Base-by-base conservation (phyloP, 2,113 vertebrate species). In the Ciconia maguari region DNA sequence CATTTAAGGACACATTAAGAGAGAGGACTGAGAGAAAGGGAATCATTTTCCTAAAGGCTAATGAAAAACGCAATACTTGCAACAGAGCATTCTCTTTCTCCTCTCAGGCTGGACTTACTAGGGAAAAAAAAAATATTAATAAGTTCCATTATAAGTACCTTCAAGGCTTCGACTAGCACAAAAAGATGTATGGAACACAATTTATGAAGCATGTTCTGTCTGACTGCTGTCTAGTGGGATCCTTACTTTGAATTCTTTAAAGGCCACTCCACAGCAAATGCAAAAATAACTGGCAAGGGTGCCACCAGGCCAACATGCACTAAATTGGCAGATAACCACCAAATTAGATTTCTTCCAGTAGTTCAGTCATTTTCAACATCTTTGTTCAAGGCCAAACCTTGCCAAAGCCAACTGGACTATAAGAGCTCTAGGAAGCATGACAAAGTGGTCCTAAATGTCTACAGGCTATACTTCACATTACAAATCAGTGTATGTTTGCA, bases 1-100 rank as follows among this genome's bases (percentile, higher is more conserved):
- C 86, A 85, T 72, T 94, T 94, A 88, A 87, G 77, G 49, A 85
- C 58, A 54, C 52, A 72, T 84, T 92, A 90, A 92, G 52, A 90
- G n/a, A 93, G 12, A 13, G 18, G 34, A 72, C 16, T 0, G n/a
- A 82, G 81, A 83, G 41, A 76, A 93, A 87, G 17, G 36, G 52
- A 89, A 82, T 9, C 1, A 78, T 89, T 92, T 94, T 72, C 80
- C 41, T 48, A 79, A 87, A 76, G 41, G 46, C 44, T 87, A 72
- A 82, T 69, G 54, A 81, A 61, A 94, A 95, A 82, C 0, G 3
- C 16, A 75, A 55, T 19, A 48, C 29, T 65, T 79, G 62, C 66
- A 80, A 46, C 7, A 66, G 7, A 93, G 6, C 16, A 54, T 76
- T 75, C 25, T 65, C 26, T 32, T 57, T 64, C 38, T 81, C 24